These are phyloP conservation scores for Caenorhabditis remanei DNA, from an alignment of 1,140 invertebrate species.

Conservation along the genomic window DNA sequence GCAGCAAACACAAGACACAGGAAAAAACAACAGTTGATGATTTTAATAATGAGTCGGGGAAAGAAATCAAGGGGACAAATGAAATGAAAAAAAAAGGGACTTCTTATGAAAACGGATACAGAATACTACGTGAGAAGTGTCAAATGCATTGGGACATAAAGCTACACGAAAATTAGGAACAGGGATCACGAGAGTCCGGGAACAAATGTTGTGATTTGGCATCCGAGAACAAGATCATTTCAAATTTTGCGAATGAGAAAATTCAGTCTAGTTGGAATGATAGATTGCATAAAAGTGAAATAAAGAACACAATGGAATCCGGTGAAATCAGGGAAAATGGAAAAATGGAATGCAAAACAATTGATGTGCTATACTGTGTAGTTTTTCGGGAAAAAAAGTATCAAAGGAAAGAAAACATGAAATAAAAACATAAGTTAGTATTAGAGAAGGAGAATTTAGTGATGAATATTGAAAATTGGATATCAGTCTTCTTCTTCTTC, in stretches of 20 bases:
- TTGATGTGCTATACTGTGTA: neutral
- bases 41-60: neutral
- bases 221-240: too few species aligned
- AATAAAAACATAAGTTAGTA: too few species aligned
- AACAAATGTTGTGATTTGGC: too few species aligned
- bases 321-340: neutral
- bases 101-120: neutral
- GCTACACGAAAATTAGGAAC: too few species aligned
- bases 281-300: neutral
- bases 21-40: neutral
- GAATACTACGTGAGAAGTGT: neutral
- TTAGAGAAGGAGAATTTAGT: too few species aligned
- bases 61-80: neutral
- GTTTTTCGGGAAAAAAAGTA: too few species aligned
- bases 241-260: too few species aligned
- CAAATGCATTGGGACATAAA: too few species aligned
- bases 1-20: conserved; percentile 16
- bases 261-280: too few species aligned
- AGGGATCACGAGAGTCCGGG: too few species aligned
- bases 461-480: too few species aligned
- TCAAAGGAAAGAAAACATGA: too few species aligned
- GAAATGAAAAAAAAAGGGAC: neutral
- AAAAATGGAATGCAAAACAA: neutral
- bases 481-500: neutral
- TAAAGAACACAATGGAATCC: neutral